Base-by-base conservation (phyloP, 2,797 vertebrate genomes). In the Platalea minor region DNA sequence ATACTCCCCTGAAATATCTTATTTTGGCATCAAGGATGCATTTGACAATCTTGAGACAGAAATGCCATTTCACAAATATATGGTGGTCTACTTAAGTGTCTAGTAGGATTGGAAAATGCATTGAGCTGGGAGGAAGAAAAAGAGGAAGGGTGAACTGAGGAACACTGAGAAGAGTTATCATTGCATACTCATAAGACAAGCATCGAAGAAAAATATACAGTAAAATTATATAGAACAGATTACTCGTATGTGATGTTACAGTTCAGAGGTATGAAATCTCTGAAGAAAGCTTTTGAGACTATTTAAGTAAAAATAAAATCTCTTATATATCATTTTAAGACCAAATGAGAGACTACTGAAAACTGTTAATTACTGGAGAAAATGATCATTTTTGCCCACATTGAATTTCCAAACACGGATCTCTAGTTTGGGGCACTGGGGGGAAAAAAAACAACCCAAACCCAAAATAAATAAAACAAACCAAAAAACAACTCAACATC, bases 1-100 rank as follows among this genome's bases (percentile, higher is more conserved):
- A 93, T 85, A 85, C 39, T 96, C 61, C 75, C 80, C 33, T 65
- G 41, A 91, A 96, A 85, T 10, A 80, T 88, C 75, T 83, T 80
- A 65, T 14, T 9, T 67, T 89, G 63, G 61, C 92, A 79, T 89
- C 82, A 95, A 91, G 35, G n/a, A 91, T 45, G 7, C 4, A 25
- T 56, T 91, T 80, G 31, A 76, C 24, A 76, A 24, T 45, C n/a
- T 68, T 84, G 45, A 85, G 24, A 65, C 2, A 43, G 64, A 88
- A 83, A 86, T 31, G 28, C 1, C 21, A n/a, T 77, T 76, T 77
- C 26, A 33, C 29, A 83, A 77, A 46, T 43, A 50, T 2, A 10
- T 11, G 35, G 10, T 25, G 51, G 33, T 65, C 28, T 53, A 39
- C 28, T 53, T 45, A 77, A 80, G 37, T 37, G 19, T 57, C 28